Base-by-base conservation (phyloP, 2,797 vertebrate species). In the Pangasius krempfi region DNA sequence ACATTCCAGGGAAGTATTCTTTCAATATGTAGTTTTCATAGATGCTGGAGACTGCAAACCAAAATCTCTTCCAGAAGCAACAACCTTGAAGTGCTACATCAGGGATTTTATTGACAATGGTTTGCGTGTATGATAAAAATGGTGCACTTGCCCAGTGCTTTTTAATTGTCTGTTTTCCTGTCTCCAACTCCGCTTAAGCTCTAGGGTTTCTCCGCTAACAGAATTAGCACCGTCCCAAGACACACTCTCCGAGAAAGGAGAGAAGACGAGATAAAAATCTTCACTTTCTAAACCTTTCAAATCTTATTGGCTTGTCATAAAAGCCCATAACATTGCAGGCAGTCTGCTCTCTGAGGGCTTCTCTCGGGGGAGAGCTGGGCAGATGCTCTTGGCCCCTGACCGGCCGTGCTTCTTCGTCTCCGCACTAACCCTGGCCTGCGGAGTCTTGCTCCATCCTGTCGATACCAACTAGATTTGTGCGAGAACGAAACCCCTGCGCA, bases 171-270 rank as follows among this genome's bases (percentile, higher is more conserved):
- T 97, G 95, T 98, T 98, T 98, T 98, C 97, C 97, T 98, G 97
- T 92, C 37, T 94, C 95, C 98, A 98, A 98, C 97, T 95, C 97
- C 95, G 96, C 97, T 98, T 97, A 96, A 96, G 95, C 93, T 97
- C 97, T 99, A 98, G 96, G 96, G 97, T 99, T 99, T 99, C 98
- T 62, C 88, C 92, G 89, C 97, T 97, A 99, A 99, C 96, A 93
- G 95, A 96, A 98, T 99, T 99, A 99, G 94, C 94, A 88, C 95
- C 94, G 96, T 99, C 98, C 98, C 98, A 98, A 98, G 98, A 98
- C 96, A 96, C 95, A 95, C 94, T 95, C 95, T 96, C 94, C 96
- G 96, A 97, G 96, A 97, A 96, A 96, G 94, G 95, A 96, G 96
- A 97, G 92, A 93, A 95, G 93, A 96, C 96, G 94, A 93, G 97